Evolutionary conservation across 2,797 vertebrate genomes (phyloP).

Genomic region (Centroberyx gerrardi): DNA sequence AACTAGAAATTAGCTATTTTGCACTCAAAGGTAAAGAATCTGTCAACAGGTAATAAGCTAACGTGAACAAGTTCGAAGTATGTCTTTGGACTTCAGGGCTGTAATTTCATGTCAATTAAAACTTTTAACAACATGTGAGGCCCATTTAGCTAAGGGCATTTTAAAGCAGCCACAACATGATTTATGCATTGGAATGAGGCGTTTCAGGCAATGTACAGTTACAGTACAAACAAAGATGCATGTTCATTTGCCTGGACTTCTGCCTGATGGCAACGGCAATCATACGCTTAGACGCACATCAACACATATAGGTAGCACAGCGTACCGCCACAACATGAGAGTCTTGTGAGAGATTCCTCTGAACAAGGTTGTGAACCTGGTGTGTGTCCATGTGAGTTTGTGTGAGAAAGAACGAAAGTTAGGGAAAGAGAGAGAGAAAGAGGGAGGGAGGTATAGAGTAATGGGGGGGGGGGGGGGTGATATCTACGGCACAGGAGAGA

Average conservation of each 20-base stretch:
- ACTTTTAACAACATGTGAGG: neutral
- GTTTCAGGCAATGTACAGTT: neutral
- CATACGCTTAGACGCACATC: constrained; percentile 20
- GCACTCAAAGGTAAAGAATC: neutral
- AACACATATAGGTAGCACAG: constrained; percentile 21
- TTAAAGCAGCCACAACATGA: constrained; percentile 1
- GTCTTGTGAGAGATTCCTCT: constrained; percentile 20
- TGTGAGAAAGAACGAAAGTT: constrained; percentile 42
- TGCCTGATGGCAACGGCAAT: neutral
- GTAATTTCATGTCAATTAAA: neutral
- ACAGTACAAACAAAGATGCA: neutral
- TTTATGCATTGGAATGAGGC: constrained; percentile 20
- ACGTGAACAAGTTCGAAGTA: no score
- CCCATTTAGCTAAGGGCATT: constrained; percentile 6
- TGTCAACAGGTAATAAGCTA: neutral
- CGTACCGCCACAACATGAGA: neutral
- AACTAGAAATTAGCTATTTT: neutral
- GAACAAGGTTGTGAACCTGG: constrained; percentile 41
- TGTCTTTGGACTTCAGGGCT: no score
- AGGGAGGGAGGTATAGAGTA: neutral
- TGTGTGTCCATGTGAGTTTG: constrained; percentile 1
- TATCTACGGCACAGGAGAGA: constrained; percentile 66
- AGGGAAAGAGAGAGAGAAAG: constrained; percentile 39
- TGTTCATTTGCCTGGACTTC: constrained; percentile 5
- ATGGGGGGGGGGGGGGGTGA: constrained; percentile 22